Percentiles rank a stretch among this genome's conserved stretches.
Evolutionary conservation across 1,140 invertebrate species (phyloP).

Genomic region (Drosophila triauraria): DNA sequence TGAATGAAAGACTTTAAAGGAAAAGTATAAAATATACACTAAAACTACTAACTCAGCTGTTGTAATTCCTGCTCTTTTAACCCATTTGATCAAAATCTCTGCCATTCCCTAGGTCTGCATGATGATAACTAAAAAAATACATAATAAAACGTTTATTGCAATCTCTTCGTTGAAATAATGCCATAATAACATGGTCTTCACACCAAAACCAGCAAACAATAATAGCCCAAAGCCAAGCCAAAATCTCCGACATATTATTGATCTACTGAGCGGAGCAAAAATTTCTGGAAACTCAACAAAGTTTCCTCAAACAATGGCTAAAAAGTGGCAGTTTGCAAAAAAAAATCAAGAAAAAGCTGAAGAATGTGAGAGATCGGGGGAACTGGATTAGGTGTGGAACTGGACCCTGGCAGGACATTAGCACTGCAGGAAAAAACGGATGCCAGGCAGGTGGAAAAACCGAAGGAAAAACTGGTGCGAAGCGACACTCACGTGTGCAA

Average conservation of each 20-base stretch:
- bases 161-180: neutral
- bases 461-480: conserved; percentile 38
- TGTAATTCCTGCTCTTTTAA: neutral
- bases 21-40: too few species aligned
- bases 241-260: conserved; percentile 21
- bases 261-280: conserved; percentile 24
- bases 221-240: conserved; percentile 1
- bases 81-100: neutral
- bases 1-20: too few species aligned
- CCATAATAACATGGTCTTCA: conserved; percentile 2
- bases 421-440: conserved; percentile 38
- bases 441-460: conserved; percentile 37
- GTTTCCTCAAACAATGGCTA: conserved; percentile 27
- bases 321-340: conserved; percentile 27
- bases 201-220: neutral
- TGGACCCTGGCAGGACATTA: conserved; percentile 42
- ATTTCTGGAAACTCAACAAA: conserved; percentile 29
- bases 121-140: neutral
- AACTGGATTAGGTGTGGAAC: conserved; percentile 20
- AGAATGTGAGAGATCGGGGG: conserved; percentile 1
- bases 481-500: conserved; percentile 46
- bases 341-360: conserved; percentile 31
- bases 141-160: conserved; percentile 1
- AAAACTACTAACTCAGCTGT: too few species aligned
- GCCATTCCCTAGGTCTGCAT: neutral